A percentile compares a stretch with the other conserved stretches of the same genome.
Conservation (phyloP, 2,797 vertebrate species). For the Molossus molossus region DNA sequence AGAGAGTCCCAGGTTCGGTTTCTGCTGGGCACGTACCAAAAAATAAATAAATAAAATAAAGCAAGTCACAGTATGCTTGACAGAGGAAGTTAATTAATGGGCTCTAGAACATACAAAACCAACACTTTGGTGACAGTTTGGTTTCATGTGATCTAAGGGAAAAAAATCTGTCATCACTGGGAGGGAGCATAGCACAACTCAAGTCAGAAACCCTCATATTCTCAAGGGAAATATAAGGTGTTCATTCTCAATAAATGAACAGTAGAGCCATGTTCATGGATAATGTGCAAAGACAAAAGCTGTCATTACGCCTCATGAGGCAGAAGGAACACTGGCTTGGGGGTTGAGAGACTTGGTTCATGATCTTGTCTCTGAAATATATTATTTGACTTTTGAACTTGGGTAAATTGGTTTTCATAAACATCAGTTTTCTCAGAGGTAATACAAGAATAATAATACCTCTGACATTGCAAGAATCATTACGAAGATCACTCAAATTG, state of each 20-base stretch:
- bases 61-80: not conserved
- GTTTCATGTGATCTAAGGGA: not conserved
- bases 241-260: not conserved
- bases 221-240: not conserved
- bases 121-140: not conserved
- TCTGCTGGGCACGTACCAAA: too few species aligned
- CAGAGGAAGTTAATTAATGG: not conserved
- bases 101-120: not conserved
- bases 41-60: not conserved
- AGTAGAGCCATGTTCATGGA: not conserved
- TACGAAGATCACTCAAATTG: not conserved
- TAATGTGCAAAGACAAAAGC: not conserved
- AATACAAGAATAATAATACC: not conserved
- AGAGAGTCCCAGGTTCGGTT: too few species aligned
- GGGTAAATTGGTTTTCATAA: not conserved
- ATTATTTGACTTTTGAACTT: constrained; percentile 1
- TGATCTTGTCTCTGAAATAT: not conserved
- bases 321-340: not conserved
- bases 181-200: not conserved
- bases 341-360: not conserved
- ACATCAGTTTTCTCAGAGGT: not conserved
- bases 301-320: not conserved
- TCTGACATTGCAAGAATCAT: not conserved
- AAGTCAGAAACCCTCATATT: not conserved
- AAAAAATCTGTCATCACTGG: not conserved